Conservation (phyloP, 1,140 invertebrate species). For the Paraescarpia echinospica region DNA sequence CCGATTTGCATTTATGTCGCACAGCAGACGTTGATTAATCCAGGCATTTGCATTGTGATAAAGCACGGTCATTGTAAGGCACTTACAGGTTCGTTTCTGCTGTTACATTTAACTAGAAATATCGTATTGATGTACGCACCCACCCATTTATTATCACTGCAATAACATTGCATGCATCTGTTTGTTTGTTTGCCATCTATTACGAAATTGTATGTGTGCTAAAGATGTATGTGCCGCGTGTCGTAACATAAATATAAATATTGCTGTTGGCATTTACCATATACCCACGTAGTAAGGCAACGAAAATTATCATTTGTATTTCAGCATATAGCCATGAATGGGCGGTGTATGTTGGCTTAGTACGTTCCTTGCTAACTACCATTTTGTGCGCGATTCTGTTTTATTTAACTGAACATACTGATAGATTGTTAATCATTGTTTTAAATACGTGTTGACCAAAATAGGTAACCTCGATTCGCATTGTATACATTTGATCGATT, state of each 20-base stretch:
- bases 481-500: too few relatives aligned
- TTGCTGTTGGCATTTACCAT: background rate
- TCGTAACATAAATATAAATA: background rate
- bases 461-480: too few relatives aligned
- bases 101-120: background rate
- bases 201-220: background rate
- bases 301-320: background rate
- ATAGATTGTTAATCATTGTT: too few relatives aligned
- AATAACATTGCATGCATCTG: background rate
- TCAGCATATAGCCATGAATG: background rate
- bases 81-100: background rate
- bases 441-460: too few relatives aligned
- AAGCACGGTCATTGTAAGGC: background rate
- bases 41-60: background rate
- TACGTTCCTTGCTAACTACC: background rate
- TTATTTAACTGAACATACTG: too few relatives aligned
- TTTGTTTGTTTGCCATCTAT: background rate
- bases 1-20: background rate
- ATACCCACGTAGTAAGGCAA: background rate
- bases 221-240: background rate
- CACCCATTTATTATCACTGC: background rate
- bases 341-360: background rate
- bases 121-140: background rate
- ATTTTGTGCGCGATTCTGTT: background rate
- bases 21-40: background rate